These are phyloP conservation scores for Tetanocera ferruginea DNA, from an alignment of 2,888 invertebrate species.

Conservation along the genomic window DNA sequence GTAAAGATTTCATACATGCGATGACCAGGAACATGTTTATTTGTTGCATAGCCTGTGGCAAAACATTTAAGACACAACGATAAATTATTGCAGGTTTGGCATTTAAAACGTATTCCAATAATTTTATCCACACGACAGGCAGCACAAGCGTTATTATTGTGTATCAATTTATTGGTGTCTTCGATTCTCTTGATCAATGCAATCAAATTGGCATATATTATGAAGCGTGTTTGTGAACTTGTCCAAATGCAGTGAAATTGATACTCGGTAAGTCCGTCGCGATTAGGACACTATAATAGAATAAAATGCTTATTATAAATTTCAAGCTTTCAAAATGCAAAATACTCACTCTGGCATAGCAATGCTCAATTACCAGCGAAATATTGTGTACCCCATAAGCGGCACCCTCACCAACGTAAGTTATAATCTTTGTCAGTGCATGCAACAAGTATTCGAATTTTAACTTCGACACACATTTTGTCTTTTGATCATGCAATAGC, in stretches of 20 bases:
- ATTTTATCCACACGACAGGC: slow-evolving; percentile 64
- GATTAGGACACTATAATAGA: slow-evolving; percentile 57
- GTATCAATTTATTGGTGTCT: slow-evolving; percentile 65
- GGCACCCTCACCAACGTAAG: slow-evolving; percentile 64
- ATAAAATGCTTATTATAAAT: background rate
- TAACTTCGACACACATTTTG: slow-evolving; percentile 62
- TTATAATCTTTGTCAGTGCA: slow-evolving; percentile 63
- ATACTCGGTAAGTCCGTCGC: slow-evolving; percentile 62
- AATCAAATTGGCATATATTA: slow-evolving; percentile 66
- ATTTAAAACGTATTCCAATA: slow-evolving; percentile 68
- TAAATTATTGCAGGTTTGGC: slow-evolving; percentile 64
- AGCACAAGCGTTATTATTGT: slow-evolving; percentile 63
- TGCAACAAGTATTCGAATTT: slow-evolving; percentile 64
- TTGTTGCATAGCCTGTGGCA: slow-evolving; percentile 59
- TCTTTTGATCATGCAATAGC: slow-evolving; percentile 59
- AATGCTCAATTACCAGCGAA: slow-evolving; percentile 60
- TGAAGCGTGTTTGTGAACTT: slow-evolving; percentile 61
- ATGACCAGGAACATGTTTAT: slow-evolving; percentile 63
- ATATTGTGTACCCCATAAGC: slow-evolving; percentile 65
- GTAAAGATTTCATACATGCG: slow-evolving; percentile 67
- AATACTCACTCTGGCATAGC: slow-evolving; percentile 58
- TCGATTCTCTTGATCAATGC: slow-evolving; percentile 66
- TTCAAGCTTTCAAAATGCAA: background rate
- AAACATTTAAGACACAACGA: slow-evolving; percentile 68
- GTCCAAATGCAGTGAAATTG: slow-evolving; percentile 67